Evolutionary conservation across 2,797 vertebrate species (phyloP).

Genomic region (Cynopterus sphinx): DNA sequence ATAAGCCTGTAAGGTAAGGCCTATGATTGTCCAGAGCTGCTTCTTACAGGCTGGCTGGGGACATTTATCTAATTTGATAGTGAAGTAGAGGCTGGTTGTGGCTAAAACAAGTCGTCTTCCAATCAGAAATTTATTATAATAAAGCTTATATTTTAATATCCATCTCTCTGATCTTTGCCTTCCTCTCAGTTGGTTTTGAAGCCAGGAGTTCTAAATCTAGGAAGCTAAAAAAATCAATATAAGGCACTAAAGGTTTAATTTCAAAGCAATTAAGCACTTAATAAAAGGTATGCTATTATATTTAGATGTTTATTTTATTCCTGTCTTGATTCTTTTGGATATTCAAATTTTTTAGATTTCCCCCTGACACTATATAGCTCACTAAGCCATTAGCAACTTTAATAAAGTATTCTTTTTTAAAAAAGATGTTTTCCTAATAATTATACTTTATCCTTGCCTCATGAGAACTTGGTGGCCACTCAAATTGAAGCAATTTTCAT

Average conservation of each 20-base stretch:
- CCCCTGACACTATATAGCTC: not conserved
- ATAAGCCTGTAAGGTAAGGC: not conserved
- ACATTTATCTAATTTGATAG: not conserved
- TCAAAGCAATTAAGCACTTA: not conserved
- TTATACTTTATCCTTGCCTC: not conserved
- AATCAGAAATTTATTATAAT: not conserved
- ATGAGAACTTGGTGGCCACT: not conserved
- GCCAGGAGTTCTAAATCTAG: not conserved
- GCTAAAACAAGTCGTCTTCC: not conserved
- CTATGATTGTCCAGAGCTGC: not conserved
- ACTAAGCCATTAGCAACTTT: conserved; percentile 33
- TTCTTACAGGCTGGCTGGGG: not conserved
- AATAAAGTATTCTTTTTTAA: conserved; percentile 58
- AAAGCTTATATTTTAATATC: not conserved
- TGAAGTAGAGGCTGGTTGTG: not conserved
- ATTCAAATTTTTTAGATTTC: not conserved
- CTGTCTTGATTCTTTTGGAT: not conserved
- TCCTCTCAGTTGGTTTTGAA: not conserved
- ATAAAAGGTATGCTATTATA: not conserved
- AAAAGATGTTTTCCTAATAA: conserved; percentile 45
- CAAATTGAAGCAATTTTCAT: conserved; percentile 39
- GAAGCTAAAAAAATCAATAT: conserved; percentile 14
- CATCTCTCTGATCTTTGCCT: not conserved
- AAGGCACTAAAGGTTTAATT: not conserved
- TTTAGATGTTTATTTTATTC: not conserved